phyloP scores from a whole-genome alignment of 1,140 invertebrate genomes.

The Heliconius hewitsoni region DNA sequence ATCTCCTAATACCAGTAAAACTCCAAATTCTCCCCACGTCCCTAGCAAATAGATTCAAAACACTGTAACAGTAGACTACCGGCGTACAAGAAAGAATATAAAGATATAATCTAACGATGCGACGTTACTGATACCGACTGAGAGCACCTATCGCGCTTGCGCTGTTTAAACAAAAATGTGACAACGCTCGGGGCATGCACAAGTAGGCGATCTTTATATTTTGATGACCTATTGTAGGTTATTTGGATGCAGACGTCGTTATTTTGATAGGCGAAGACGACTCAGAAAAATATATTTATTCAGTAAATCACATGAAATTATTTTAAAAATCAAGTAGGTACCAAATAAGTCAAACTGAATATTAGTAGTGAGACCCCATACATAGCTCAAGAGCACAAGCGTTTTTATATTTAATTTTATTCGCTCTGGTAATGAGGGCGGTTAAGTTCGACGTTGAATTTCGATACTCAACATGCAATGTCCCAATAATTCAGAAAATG shows the following conservation, averaged over 20 bases:
- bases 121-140: conserved; percentile 6
- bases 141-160: conserved; percentile 25
- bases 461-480: too few species aligned
- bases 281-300: background rate
- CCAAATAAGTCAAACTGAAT: too few species aligned
- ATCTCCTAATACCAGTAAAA: background rate
- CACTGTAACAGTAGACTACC: conserved; percentile 22
- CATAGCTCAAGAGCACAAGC: too few species aligned
- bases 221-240: conserved; percentile 1
- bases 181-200: conserved; percentile 24
- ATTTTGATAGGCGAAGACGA: background rate
- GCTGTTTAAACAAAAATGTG: conserved; percentile 24
- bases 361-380: too few species aligned
- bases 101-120: conserved; percentile 31
- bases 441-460: too few species aligned
- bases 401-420: too few species aligned
- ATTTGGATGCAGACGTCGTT: conserved; percentile 11
- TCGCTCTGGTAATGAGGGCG: too few species aligned
- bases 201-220: conserved; percentile 1
- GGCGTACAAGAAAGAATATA: conserved; percentile 24
- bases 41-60: conserved; percentile 10
- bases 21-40: background rate
- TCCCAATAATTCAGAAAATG: too few species aligned
- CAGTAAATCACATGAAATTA: too few species aligned
- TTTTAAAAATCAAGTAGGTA: too few species aligned